A percentile compares a stretch with the other conserved stretches of the same genome.
Conservation (phyloP, 2,797 vertebrate genomes). For the Clangula hyemalis region DNA sequence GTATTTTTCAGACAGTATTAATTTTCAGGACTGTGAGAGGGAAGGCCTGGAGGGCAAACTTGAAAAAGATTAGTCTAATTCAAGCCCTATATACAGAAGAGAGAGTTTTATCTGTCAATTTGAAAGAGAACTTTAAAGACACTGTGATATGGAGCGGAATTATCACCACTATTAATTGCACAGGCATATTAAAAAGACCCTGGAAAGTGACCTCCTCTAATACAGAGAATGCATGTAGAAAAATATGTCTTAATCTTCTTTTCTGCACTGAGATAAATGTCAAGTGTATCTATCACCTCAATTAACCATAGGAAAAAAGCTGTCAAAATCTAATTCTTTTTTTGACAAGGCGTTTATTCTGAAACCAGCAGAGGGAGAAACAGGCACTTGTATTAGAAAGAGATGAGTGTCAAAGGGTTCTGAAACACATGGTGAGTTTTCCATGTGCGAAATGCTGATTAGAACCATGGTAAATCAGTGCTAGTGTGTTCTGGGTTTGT, state of each 20-base stretch:
- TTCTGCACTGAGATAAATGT: slow-evolving; percentile 84
- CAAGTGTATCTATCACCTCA: slow-evolving; percentile 89
- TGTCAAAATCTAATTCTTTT: slow-evolving; percentile 84
- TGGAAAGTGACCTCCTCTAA: slow-evolving; percentile 84
- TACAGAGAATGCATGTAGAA: slow-evolving; percentile 79
- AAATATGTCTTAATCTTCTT: slow-evolving; percentile 85
- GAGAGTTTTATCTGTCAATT: slow-evolving; percentile 77
- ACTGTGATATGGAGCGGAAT: slow-evolving; percentile 76
- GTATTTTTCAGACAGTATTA: slow-evolving; percentile 79
- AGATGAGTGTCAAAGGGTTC: slow-evolving; percentile 74
- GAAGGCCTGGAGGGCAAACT: slow-evolving; percentile 75
- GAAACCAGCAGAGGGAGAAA: slow-evolving; percentile 77
- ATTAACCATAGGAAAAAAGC: slow-evolving; percentile 85
- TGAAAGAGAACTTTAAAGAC: slow-evolving; percentile 80
- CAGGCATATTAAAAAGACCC: slow-evolving; percentile 85
- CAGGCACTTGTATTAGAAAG: slow-evolving; percentile 74
- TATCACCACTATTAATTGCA: slow-evolving; percentile 83
- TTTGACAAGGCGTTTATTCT: slow-evolving; percentile 80
- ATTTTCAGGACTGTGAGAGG: slow-evolving; percentile 75
- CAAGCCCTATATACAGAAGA: slow-evolving; percentile 71
- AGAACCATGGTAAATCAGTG: slow-evolving; percentile 72
- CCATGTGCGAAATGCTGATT: slow-evolving; percentile 78
- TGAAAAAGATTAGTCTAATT: slow-evolving; percentile 82
- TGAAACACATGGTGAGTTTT: slow-evolving; percentile 72
- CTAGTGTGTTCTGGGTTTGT: slow-evolving; percentile 46